Evolutionary conservation across 1,140 invertebrate species (phyloP).

Genomic region (Charaxes varanes): DNA sequence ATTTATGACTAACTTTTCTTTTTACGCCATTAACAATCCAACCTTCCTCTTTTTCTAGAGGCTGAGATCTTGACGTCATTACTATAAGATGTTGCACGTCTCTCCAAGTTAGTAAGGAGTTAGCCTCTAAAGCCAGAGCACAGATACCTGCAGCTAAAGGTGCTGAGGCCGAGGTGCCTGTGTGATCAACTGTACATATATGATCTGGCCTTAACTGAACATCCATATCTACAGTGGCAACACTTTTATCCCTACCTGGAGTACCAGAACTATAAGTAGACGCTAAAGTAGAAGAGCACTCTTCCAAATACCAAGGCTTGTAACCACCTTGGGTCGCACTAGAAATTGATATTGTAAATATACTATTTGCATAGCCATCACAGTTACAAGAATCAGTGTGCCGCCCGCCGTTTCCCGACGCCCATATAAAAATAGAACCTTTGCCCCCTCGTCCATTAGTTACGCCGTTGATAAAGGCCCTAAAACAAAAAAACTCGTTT

Average conservation of each 20-base stretch:
- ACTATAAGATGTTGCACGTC: conserved; percentile 98
- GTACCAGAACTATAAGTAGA: conserved; percentile 97
- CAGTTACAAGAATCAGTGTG: conserved; percentile 98
- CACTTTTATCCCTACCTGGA: conserved; percentile 92
- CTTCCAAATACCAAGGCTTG: conserved; percentile 98
- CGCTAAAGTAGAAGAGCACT: conserved; percentile 95
- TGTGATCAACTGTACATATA: conserved; percentile 90
- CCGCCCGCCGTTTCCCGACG: conserved; percentile 96
- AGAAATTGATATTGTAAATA: conserved; percentile 97
- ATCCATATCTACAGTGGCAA: conserved; percentile 95
- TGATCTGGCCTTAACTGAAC: conserved; percentile 86
- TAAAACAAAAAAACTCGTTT: conserved; percentile 54
- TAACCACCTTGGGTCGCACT: conserved; percentile 95
- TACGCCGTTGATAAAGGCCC: conserved; percentile 96
- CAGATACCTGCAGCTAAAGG: conserved; percentile 96
- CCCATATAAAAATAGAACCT: conserved; percentile 99
- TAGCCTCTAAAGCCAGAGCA: conserved; percentile 94
- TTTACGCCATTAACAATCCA: conserved; percentile 95
- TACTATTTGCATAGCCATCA: conserved; percentile 98
- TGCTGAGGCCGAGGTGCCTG: conserved; percentile 94
- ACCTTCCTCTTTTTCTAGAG: conserved; percentile 87
- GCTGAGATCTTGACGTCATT: conserved; percentile 87
- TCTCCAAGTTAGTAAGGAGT: conserved; percentile 93
- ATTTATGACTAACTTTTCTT: conserved; percentile 94
- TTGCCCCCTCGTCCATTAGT: conserved; percentile 93